Evolutionary conservation across 2,888 invertebrate genomes (phyloP), one percentile per base, ranked within the genome.

Genomic region (Anticlea derivata): DNA sequence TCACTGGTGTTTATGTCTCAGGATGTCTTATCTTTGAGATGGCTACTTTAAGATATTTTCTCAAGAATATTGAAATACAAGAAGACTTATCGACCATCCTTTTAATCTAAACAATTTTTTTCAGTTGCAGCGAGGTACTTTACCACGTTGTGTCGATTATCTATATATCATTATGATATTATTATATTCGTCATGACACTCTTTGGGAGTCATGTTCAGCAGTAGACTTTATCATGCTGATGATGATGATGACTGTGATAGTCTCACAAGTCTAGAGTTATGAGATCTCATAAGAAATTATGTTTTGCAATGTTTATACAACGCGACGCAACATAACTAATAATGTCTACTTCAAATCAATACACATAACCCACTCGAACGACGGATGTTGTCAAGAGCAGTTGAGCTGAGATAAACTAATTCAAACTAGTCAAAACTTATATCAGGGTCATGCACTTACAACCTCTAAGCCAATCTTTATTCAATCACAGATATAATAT

Each of bases 301-400:
- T n/a, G n/a, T n/a, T 17, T 17, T 17, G 17, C 17, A 17, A 17
- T 17, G 4, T 17, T 17, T 17, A 58, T 58, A 68, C 58, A 66
- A 34, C 8, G n/a, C n/a, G n/a, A n/a, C n/a, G n/a, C n/a, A n/a
- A n/a, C n/a, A n/a, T n/a, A n/a, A n/a, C n/a, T n/a, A n/a, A n/a
- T n/a, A n/a, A n/a, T n/a, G n/a, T n/a, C n/a, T 46, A 57, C 57
- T 55, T 54, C 51, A 53, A 65, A 62, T 58, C 67, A 66, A 73
- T 70, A 65, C 53, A 49, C 61, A 65, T 65, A 66, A 66, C 64
- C 68, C 63, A 67, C 69, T 68, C 56, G 57, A 60, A 58, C 65
- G 61, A 58, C 82, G 86, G 86, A 87, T 84, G 81, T 81, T 68
- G 79, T 84, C 79, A 78, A 76, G 75, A 74, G 76, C 73, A 78